These are phyloP conservation scores for Drosophila obscura DNA, from an alignment of 1,140 invertebrate genomes.

Conservation along the genomic window DNA sequence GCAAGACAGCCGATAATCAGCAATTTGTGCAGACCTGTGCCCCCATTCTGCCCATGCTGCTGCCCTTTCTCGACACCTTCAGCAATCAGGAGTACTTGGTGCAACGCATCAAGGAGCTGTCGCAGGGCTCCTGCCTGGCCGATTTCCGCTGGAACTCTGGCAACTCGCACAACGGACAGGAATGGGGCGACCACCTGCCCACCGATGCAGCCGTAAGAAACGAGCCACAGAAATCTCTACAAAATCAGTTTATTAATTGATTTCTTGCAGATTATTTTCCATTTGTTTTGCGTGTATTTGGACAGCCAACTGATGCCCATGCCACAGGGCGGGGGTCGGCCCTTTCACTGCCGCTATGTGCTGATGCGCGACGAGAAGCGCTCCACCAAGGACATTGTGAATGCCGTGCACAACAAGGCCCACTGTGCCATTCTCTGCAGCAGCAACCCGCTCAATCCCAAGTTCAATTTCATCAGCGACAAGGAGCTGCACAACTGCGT, in stretches of 20 bases:
- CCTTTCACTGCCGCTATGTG: conserved; percentile 87
- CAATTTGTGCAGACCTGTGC: conserved; percentile 87
- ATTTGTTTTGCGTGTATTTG: conserved; percentile 91
- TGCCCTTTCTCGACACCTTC: conserved; percentile 91
- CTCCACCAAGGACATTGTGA: conserved; percentile 84
- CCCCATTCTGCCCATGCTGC: conserved; percentile 88
- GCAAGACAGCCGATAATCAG: conserved; percentile 87
- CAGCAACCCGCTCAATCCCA: conserved; percentile 70
- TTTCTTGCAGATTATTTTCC: conserved; percentile 90
- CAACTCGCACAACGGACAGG: conserved; percentile 88
- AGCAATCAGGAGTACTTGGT: conserved; percentile 93
- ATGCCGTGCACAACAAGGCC: conserved; percentile 75
- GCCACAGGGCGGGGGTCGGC: conserved; percentile 90
- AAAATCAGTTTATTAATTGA: not conserved
- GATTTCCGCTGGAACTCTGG: conserved; percentile 93
- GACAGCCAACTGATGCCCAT: conserved; percentile 91
- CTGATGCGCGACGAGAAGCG: conserved; percentile 75
- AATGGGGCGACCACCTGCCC: conserved; percentile 91
- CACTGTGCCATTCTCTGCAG: conserved; percentile 79
- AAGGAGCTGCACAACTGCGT: conserved; percentile 81
- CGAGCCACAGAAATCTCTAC: not conserved
- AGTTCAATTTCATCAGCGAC: conserved; percentile 84
- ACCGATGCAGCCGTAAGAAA: conserved; percentile 90
- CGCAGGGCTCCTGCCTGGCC: conserved; percentile 91
- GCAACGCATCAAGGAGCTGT: conserved; percentile 89